Evolutionary conservation across 2,797 vertebrate species (phyloP), one percentile per base, ranked within the genome.

Genomic region (Numenius phaeopus): DNA sequence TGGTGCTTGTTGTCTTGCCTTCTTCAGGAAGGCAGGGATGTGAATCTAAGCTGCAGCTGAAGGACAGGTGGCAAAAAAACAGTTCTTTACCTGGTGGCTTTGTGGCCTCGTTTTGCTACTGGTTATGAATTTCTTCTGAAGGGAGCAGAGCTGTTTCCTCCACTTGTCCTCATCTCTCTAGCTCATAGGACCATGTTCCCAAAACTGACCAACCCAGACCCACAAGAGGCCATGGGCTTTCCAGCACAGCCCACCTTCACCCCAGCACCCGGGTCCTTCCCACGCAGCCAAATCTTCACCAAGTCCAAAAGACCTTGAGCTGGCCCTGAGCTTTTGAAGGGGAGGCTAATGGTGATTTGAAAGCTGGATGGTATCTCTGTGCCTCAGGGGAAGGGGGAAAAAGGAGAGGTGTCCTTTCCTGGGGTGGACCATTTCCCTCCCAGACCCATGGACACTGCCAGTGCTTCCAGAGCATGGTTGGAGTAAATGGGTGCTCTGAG

Each of bases 251-350:
- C 29, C 24, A 61, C 22, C n/a, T 23, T 10, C 22, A 55, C 11
- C n/a, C 12, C 58, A 75, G 44, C 40, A 40, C 16, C 24, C 8
- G 13, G 18, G 12, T 83, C 61, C 44, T 49, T 69, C 49, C 49
- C 24, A 14, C 0, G 0, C 0, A 3, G 11, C n/a, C 70, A 44
- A 7, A 75, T 2, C 83, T 67, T 52, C 65, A 66, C 34, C 46
- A 29, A 20, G 32, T 10, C 58, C 55, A 11, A 62, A 70, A 58
- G 40, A 17, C 29, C 14, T 24, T 22, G 50, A 72, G 26, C 34
- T 29, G 20, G 10, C 54, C 69, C 42, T 40, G 57, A 37, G 40
- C 7, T 37, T 75, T 12, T 14, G 20, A 62, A 44, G 66, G 40
- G 64, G 57, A 54, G 3, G 2, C 14, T 65, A 62, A 61, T 7